phyloP scores from a whole-genome alignment of 1,140 invertebrate species.

The Neotoxoptera formosana region DNA sequence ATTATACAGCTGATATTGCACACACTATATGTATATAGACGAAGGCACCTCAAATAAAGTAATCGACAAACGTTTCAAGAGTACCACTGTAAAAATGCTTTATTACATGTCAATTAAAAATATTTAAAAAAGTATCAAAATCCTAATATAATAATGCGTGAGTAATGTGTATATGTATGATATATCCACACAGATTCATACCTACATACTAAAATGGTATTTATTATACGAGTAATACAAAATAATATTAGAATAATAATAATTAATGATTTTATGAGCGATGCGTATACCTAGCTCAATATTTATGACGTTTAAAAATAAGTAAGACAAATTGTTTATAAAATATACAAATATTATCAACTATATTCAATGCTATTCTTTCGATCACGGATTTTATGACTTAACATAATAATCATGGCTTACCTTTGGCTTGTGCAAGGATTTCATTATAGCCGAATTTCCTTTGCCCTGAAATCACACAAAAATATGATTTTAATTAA shows the following conservation, averaged over 20 bases:
- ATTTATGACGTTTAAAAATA: neutral
- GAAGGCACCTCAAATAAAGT: slow-evolving; percentile 15
- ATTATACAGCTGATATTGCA: neutral
- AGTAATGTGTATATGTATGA: neutral
- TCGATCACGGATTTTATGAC: slow-evolving; percentile 43
- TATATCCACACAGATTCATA: neutral
- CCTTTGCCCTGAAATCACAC: slow-evolving; percentile 48
- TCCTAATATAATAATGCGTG: slow-evolving; percentile 5
- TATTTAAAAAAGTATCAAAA: slow-evolving; percentile 12
- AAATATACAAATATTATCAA: neutral
- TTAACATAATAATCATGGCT: slow-evolving; percentile 57
- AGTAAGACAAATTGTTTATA: neutral
- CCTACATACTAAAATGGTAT: neutral
- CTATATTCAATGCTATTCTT: neutral
- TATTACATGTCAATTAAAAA: neutral
- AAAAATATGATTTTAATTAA: slow-evolving; percentile 28
- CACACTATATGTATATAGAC: neutral
- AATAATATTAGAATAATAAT: neutral
- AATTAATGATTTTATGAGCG: neutral
- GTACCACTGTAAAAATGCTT: neutral
- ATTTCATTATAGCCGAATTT: slow-evolving; percentile 43
- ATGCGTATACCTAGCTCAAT: neutral
- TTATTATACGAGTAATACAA: slow-evolving; percentile 19
- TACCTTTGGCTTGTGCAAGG: slow-evolving; percentile 57
- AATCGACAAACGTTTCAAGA: slow-evolving; percentile 19